Evolutionary conservation across 2,797 vertebrate genomes (phyloP).

Genomic region (Rallus crepitans): DNA sequence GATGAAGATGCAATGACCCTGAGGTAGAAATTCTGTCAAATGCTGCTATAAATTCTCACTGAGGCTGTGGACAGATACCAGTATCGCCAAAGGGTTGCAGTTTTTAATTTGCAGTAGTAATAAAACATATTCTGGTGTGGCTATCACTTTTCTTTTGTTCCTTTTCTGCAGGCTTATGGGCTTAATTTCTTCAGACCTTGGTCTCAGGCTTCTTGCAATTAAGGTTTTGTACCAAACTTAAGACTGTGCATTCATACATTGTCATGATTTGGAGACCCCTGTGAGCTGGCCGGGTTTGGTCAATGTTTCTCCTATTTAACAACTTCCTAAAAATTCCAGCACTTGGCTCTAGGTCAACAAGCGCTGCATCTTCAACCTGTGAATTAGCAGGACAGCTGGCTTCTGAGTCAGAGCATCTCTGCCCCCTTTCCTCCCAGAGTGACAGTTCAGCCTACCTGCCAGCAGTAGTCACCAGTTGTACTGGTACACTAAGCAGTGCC

Average conservation of each 20-base stretch:
- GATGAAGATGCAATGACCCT: not conserved
- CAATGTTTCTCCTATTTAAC: not conserved
- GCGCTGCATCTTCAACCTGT: not conserved
- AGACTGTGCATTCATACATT: not conserved
- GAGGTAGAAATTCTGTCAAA: not conserved
- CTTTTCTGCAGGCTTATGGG: not conserved
- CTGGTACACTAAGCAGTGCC: not conserved
- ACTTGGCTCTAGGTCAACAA: not conserved
- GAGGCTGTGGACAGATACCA: not conserved
- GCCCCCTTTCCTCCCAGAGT: not conserved
- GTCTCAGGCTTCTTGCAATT: not conserved
- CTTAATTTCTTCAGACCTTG: not conserved
- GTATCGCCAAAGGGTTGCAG: not conserved
- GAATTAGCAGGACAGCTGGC: not conserved
- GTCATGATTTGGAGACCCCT: not conserved
- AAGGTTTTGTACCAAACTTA: not conserved
- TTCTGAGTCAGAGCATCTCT: not conserved
- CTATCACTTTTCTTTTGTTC: not conserved
- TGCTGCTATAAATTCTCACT: not conserved
- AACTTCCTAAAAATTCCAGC: not conserved
- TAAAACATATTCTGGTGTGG: not conserved
- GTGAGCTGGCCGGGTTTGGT: not conserved
- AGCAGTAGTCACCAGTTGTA: not conserved
- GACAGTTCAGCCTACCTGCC: not conserved
- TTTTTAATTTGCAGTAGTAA: not conserved